Percentiles rank a stretch among this genome's conserved stretches.
Conservation (phyloP, 2,888 invertebrate genomes). For the Oxycera nigricornis region DNA sequence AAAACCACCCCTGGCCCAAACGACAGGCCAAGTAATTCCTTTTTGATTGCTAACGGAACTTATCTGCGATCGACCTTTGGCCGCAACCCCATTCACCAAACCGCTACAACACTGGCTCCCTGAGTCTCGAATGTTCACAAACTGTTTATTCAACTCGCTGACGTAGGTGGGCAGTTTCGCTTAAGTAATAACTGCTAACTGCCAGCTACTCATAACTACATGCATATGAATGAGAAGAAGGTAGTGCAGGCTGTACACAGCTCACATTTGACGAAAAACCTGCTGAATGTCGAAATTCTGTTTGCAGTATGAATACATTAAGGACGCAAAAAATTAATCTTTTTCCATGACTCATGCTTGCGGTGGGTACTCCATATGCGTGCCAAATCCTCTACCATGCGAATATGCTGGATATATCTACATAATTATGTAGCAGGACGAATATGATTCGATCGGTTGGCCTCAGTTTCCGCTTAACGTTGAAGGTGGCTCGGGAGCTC, state of each 20-base stretch:
- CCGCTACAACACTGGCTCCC: neutral
- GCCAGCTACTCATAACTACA: no score
- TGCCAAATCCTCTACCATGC: neutral
- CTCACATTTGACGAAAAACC: neutral
- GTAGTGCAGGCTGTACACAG: no score
- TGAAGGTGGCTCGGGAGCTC: no score
- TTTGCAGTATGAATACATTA: constrained; percentile 1
- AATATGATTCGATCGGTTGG: neutral
- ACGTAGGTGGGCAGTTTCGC: neutral
- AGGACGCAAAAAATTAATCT: neutral
- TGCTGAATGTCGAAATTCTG: neutral
- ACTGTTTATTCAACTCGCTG: neutral
- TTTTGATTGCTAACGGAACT: constrained; percentile 15
- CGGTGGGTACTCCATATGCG: neutral
- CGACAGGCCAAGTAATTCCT: neutral
- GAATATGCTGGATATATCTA: neutral
- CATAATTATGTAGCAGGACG: neutral
- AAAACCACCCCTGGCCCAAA: neutral
- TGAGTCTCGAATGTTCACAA: neutral
- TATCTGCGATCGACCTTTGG: constrained; percentile 6
- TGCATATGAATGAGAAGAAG: no score
- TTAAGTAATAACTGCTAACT: neutral
- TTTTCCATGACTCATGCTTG: neutral
- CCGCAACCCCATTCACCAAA: neutral
- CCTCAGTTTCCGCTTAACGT: no score